Evolutionary conservation across 2,113 vertebrate species (phyloP).

Genomic region (Nettapus auritus): DNA sequence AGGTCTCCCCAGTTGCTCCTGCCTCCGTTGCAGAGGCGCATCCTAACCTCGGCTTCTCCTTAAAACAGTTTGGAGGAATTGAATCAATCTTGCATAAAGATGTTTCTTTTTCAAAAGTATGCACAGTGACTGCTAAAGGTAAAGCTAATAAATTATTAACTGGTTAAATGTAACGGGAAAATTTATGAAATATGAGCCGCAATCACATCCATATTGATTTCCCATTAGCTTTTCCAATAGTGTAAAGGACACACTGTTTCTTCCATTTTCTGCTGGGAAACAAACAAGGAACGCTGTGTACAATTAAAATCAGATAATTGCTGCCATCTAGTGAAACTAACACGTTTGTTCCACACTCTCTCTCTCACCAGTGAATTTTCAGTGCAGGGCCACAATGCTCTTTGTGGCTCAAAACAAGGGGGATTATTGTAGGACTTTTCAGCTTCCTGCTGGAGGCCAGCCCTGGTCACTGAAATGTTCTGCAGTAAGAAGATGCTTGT

Average conservation of each 20-base stretch:
- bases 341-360: background rate
- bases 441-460: background rate
- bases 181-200: background rate
- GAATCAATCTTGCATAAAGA: background rate
- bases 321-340: conserved; percentile 60
- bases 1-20: background rate
- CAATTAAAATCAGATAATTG: background rate
- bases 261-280: background rate
- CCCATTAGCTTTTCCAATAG: background rate
- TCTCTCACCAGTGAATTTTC: accelerated
- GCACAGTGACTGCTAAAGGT: background rate
- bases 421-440: background rate
- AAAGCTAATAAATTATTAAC: background rate
- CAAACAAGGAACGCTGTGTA: background rate
- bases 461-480: background rate
- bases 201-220: background rate
- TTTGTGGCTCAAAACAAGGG: background rate
- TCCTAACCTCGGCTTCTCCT: background rate
- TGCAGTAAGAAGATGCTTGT: background rate
- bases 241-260: accelerated
- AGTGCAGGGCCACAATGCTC: accelerated
- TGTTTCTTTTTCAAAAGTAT: background rate
- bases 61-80: accelerated
- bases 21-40: background rate
- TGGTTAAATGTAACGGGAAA: background rate